Base-by-base conservation (phyloP, 2,113 vertebrate genomes). In the Syngnathus floridae region DNA sequence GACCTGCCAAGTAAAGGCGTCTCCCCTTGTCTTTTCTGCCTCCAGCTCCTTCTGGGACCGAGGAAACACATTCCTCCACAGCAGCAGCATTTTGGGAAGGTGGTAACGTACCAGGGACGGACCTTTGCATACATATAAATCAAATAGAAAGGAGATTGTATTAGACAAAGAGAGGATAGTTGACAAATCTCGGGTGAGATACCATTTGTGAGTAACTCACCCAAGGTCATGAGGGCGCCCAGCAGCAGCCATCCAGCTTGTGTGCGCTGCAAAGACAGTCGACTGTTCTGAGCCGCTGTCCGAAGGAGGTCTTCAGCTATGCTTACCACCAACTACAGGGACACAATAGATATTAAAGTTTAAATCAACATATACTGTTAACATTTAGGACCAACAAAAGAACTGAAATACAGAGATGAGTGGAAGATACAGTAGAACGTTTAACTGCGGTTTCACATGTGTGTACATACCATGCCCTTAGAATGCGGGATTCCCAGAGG, bases 1-100 rank as follows among this genome's bases (percentile, higher is more conserved):
- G 67, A 99, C 97, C 88, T 99, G 97, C 97, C 97, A 99, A 51
- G 94, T 97, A 82, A 99, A 99, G 54, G 94, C 90, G 89, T 99
- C 97, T 65, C 97, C 96, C 82, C 96, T 89, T 0, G 93, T 95
- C 77, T 98, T 99, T 87, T 99, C 97, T 1, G 96, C 96, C 81
- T 99, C 97, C 77, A 99, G 38, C 65, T 99, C 97, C 81, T 99
- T 99, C 82, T 97, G 88, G 37, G 97, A 99, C 71, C 97, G 96
- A 51, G 97, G 97, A 76, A 99, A 99, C 60, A 99, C 97, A 0
- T 99, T 99, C 81, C 96, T 86, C 97, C 97, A 99, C 0, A 99
- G 79, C 65, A 99, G 88, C 64, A 99, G 85, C 97, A 99, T 99
- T 89, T 99, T 99, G 4, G 97, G 97, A 36, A 99, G 90, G 84